Conservation (phyloP, 2,888 invertebrate genomes). For the Drosophila niveifrons region DNA sequence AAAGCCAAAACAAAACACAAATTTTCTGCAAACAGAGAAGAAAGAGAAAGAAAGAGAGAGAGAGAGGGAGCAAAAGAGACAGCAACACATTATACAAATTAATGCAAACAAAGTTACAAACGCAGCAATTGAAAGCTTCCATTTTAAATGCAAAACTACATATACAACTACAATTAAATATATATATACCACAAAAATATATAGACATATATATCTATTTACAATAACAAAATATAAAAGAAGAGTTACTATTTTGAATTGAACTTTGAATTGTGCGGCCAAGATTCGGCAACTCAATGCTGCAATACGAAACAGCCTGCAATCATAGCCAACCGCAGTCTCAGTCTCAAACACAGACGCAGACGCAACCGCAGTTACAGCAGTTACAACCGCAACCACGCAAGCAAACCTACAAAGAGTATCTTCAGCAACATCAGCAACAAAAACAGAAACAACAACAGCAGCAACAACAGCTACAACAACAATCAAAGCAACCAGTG, state of each 20-base stretch:
- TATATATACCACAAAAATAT: conserved; percentile 24
- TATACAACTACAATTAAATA: conserved; percentile 44
- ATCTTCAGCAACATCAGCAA: conserved; percentile 55
- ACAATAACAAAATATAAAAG: conserved; percentile 31
- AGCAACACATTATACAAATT: conserved; percentile 39
- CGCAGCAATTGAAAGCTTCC: conserved; percentile 80
- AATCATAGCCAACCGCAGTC: conserved; percentile 61
- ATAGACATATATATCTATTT: conserved; percentile 44
- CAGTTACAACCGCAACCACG: conserved; percentile 17
- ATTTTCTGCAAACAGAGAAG: conserved; percentile 14
- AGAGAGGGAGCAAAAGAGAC: conserved; percentile 15
- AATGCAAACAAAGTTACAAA: conserved; percentile 76
- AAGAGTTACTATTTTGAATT: conserved; percentile 74
- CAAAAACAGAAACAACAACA: conserved; percentile 28
- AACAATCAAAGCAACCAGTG: conserved; percentile 63
- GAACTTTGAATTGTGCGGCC: conserved; percentile 17
- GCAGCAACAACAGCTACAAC: conserved; percentile 29
- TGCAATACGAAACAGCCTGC: conserved; percentile 73
- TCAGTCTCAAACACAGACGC: conserved; percentile 55
- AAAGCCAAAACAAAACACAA: conserved; percentile 29
- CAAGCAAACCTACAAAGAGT: conserved; percentile 60
- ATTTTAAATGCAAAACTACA: conserved; percentile 63
- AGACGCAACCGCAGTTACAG: conserved; percentile 44
- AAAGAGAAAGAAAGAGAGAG: conserved; percentile 7
- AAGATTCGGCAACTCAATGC: conserved; percentile 61